Evolutionary conservation across 1,140 invertebrate species (phyloP), one percentile per base, ranked within the genome.

Genomic region (Tetragnatha versicolor): DNA sequence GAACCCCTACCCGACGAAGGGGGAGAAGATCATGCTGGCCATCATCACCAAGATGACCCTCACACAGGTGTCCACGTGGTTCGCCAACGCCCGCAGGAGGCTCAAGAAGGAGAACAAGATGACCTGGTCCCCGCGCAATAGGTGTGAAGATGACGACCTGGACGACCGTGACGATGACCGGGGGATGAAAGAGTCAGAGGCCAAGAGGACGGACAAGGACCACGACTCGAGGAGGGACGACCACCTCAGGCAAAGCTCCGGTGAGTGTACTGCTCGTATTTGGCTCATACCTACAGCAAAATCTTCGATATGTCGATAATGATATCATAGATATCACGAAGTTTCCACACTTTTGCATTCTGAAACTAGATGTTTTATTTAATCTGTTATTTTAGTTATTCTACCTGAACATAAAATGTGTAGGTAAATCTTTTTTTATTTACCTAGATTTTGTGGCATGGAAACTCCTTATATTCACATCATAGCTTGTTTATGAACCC

Each of bases 1-100:
- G 92, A 98, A 90, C 83, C 89, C 89, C 0, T 90, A 90, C 82
- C 89, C 89, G 7, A 90, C 88, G 0, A 90, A 90, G 83, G 88
- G 87, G 5, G 89, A 90, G 82, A 90, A 90, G 83, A 87, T 89
- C 69, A 88, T 90, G 86, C 82, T 90, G 73, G 89, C 89, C 76
- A 88, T 89, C 68, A 86, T 89, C 60, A 90, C 89, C 14, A 88
- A 87, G 80, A 90, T 90, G 89, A 89, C 89, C 25, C 81, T 90
- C 45, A 90, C 89, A 3, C 89, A 89, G 84, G 87, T 87, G 12
- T 88, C 88, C 78, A 90, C 89, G 51, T 90, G 89, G 89, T 90
- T 90, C 82, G 89, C 89, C 27, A 90, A 90, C 81, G 89, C 89
- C 14, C 78, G 87, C 6, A 75, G 87, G 60, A 82, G 87, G 25